A percentile compares a stretch with the other conserved stretches of the same genome.
phyloP scores from a whole-genome alignment of 2,797 vertebrate genomes.

The Pseudochromis fuscus region DNA sequence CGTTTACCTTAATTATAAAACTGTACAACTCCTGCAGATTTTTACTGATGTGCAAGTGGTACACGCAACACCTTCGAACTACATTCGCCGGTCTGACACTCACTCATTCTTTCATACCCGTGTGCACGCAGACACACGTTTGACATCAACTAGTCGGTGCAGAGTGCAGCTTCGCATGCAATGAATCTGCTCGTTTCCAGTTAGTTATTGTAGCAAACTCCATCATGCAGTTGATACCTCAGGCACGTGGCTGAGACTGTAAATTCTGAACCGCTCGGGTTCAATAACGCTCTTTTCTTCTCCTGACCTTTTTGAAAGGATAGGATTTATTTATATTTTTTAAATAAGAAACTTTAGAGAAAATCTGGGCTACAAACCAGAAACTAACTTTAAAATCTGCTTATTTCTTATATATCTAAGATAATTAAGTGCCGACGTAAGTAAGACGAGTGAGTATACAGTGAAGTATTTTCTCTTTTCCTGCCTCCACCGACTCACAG shows the following conservation, averaged over 20 bases:
- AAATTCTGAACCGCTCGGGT: constrained; percentile 28
- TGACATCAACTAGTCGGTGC: constrained; percentile 65
- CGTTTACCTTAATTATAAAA: neutral
- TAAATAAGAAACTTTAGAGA: constrained; percentile 28
- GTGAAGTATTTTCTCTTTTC: constrained; percentile 47
- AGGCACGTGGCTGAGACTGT: neutral
- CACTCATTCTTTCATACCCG: constrained; percentile 16
- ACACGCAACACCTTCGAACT: constrained; percentile 60
- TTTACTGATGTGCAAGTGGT: constrained; percentile 40
- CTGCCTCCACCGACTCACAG: constrained; percentile 22
- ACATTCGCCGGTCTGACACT: constrained; percentile 68
- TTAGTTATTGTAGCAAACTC: constrained; percentile 47
- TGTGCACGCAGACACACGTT: constrained; percentile 18
- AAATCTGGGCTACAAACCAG: constrained; percentile 22
- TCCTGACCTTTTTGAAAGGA: constrained; percentile 31
- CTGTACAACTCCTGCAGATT: neutral
- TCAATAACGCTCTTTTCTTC: constrained; percentile 29
- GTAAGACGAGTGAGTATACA: constrained; percentile 26
- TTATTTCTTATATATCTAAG: constrained; percentile 23
- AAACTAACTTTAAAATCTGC: constrained; percentile 30
- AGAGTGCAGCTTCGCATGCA: constrained; percentile 64
- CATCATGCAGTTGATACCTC: constrained; percentile 68
- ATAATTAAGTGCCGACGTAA: constrained; percentile 24
- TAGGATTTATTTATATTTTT: neutral
- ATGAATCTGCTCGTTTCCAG: constrained; percentile 43